Evolutionary conservation across 2,797 vertebrate species (phyloP).

Genomic region (Acropternis orthonyx): DNA sequence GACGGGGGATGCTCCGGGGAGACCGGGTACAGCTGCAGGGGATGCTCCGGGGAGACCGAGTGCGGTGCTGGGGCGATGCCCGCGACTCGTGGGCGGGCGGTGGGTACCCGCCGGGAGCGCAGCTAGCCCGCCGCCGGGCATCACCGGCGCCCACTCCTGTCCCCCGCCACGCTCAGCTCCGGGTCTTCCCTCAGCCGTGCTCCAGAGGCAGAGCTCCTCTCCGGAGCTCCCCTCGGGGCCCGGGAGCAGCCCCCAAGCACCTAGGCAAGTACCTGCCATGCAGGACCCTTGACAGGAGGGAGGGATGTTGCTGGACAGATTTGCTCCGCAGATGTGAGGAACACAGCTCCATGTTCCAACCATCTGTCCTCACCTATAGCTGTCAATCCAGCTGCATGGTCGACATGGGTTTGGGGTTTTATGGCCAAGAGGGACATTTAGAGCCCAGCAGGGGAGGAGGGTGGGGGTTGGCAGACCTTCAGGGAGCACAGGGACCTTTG

Average conservation of each 20-base stretch:
- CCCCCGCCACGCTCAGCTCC: neutral
- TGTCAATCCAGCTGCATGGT: neutral
- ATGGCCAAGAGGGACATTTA: too few species aligned
- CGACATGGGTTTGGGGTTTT: neutral
- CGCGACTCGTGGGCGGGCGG: neutral
- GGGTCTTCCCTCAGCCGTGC: neutral
- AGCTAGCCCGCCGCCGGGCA: neutral
- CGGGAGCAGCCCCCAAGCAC: neutral
- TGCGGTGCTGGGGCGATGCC: neutral
- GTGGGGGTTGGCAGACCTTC: neutral
- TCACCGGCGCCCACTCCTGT: neutral
- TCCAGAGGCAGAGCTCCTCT: neutral
- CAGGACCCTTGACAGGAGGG: neutral
- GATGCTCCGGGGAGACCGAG: neutral
- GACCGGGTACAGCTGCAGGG: neutral
- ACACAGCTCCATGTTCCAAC: rapidly evolving
- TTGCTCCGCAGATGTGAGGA: neutral
- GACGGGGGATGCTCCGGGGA: neutral
- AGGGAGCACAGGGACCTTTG: neutral
- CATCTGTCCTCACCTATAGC: neutral
- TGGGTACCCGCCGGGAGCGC: neutral
- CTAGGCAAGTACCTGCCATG: neutral
- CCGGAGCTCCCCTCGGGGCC: neutral
- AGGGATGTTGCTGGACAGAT: neutral
- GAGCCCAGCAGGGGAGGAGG: neutral